Conservation (phyloP, 2,888 invertebrate genomes). For the Blera fallax region DNA sequence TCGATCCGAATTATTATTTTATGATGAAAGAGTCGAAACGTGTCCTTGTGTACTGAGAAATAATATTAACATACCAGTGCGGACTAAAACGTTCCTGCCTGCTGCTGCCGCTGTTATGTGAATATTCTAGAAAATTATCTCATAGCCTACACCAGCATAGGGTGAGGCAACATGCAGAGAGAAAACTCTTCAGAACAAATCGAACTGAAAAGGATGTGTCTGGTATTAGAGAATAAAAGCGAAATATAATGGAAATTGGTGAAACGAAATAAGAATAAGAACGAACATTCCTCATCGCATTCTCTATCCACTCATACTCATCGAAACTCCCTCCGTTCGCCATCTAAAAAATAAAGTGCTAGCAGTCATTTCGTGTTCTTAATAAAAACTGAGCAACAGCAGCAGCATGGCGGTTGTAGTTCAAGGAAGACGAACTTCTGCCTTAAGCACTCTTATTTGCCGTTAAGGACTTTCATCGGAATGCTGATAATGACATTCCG, state of each 20-base stretch:
- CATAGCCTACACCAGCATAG: background rate
- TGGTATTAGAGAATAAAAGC: slow-evolving; percentile 17
- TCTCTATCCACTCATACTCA: slow-evolving; percentile 7
- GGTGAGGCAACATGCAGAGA: background rate
- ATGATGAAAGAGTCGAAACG: slow-evolving; percentile 39
- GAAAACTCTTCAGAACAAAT: slow-evolving; percentile 19
- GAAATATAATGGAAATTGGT: slow-evolving; percentile 51
- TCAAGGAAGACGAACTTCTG: slow-evolving; percentile 36
- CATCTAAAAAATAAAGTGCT: slow-evolving; percentile 33
- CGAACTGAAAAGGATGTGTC: slow-evolving; percentile 54
- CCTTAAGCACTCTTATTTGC: slow-evolving; percentile 44
- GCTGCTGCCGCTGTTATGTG: slow-evolving; percentile 4
- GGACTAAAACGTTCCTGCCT: slow-evolving; percentile 27
- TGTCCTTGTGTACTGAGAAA: slow-evolving; percentile 48
- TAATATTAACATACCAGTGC: slow-evolving; percentile 52
- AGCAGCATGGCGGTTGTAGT: background rate
- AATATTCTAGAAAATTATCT: slow-evolving; percentile 26
- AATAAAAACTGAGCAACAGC: slow-evolving; percentile 27
- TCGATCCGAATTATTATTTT: slow-evolving; percentile 63
- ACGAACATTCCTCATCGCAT: slow-evolving; percentile 50
- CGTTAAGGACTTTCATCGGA: slow-evolving; percentile 61
- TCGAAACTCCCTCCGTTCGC: background rate
- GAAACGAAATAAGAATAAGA: slow-evolving; percentile 45
- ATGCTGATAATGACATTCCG: slow-evolving; percentile 72
- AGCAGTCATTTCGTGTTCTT: slow-evolving; percentile 59